Evolutionary conservation across 2,797 vertebrate species (phyloP).

Genomic region (Anisognathus igniventris): DNA sequence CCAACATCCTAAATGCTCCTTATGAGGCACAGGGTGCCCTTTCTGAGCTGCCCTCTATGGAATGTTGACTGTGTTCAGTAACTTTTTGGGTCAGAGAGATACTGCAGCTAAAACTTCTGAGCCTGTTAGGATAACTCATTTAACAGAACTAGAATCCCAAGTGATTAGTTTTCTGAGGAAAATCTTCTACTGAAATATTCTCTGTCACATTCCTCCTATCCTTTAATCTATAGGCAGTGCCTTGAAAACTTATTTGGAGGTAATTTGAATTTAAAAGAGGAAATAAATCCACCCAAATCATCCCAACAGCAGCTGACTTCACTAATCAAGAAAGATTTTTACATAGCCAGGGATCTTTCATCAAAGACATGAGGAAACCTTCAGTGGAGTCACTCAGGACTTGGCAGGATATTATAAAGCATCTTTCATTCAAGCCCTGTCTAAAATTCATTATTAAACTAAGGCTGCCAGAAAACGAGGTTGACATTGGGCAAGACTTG

Average conservation of each 20-base stretch:
- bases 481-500: background rate
- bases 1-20: background rate
- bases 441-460: slow-evolving; percentile 10
- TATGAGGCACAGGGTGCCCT: rapidly evolving
- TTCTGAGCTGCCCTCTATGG: background rate
- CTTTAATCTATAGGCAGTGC: slow-evolving; percentile 55
- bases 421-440: background rate
- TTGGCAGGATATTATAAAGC: slow-evolving; percentile 22
- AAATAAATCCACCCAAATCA: slow-evolving; percentile 51
- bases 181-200: slow-evolving; percentile 43
- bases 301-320: slow-evolving; percentile 33
- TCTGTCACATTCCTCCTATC: slow-evolving; percentile 34
- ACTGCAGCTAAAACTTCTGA: background rate
- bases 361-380: slow-evolving; percentile 34
- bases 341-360: slow-evolving; percentile 20
- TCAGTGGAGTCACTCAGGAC: slow-evolving; percentile 6
- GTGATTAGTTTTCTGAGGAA: slow-evolving; percentile 32
- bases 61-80: background rate
- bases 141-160: slow-evolving; percentile 17
- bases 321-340: slow-evolving; percentile 56
- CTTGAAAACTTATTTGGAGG: slow-evolving; percentile 54
- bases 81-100: background rate
- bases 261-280: slow-evolving; percentile 64
- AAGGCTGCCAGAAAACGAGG: background rate
- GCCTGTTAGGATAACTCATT: background rate